A percentile compares a stretch with the other conserved stretches of the same genome.
These are phyloP conservation scores for Phylloscopus whistleri DNA, from an alignment of 2,113 vertebrate genomes.

Conservation along the genomic window DNA sequence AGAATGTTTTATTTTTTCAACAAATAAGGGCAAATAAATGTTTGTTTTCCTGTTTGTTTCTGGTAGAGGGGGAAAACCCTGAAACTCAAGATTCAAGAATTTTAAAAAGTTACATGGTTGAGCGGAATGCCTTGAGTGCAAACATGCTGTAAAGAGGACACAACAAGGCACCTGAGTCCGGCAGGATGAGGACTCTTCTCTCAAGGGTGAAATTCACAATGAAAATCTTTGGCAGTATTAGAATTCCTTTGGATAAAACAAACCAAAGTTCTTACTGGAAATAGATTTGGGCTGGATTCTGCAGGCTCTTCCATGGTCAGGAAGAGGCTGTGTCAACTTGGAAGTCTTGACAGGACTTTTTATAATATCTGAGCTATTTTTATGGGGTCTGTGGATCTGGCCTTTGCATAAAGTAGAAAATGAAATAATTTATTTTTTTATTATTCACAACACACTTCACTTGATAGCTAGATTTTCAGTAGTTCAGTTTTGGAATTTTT, in stretches of 20 bases:
- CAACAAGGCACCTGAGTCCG: not conserved
- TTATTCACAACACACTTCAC: not conserved
- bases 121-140: not conserved
- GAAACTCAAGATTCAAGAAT: not conserved
- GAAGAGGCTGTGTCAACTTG: not conserved
- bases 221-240: constrained; percentile 11
- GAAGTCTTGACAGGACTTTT: not conserved
- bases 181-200: not conserved
- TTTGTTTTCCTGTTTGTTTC: not conserved
- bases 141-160: not conserved
- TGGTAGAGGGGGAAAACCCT: not conserved
- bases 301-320: not conserved
- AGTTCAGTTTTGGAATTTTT: not conserved
- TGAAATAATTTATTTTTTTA: not conserved
- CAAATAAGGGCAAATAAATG: not conserved
- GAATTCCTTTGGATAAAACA: not conserved
- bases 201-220: not conserved
- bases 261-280: not conserved
- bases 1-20: not conserved
- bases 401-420: not conserved
- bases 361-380: not conserved
- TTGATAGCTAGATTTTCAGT: not conserved
- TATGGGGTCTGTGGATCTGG: not conserved
- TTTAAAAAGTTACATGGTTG: not conserved
- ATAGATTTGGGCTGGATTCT: not conserved